phyloP scores from a whole-genome alignment of 2,888 invertebrate genomes.

The Beris morrisii region DNA sequence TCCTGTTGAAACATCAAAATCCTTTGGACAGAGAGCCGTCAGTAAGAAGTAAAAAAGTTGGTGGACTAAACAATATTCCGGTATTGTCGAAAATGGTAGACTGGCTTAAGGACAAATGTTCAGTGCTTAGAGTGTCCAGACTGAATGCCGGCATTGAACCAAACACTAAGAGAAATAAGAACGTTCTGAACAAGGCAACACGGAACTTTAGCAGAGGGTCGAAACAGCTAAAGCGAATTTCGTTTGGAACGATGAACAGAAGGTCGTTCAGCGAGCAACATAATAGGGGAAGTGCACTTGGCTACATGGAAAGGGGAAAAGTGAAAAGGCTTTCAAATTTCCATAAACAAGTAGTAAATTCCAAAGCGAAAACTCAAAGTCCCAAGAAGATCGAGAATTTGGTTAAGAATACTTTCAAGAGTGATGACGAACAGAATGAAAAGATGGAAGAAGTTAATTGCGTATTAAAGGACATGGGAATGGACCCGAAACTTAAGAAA shows the following conservation, averaged over 20 bases:
- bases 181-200: background rate
- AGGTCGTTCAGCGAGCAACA: background rate
- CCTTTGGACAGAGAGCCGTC: background rate
- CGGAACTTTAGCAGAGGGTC: background rate
- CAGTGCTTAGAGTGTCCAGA: background rate
- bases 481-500: slow-evolving; percentile 8
- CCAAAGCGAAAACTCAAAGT: no score
- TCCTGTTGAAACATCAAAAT: background rate
- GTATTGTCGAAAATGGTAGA: background rate
- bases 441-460: background rate
- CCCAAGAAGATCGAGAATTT: slow-evolving; percentile 1
- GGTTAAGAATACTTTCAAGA: background rate
- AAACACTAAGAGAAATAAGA: background rate
- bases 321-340: background rate
- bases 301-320: background rate
- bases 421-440: background rate
- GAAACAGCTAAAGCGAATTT: background rate
- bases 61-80: background rate
- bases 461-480: background rate
- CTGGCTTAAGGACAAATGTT: slow-evolving; percentile 7
- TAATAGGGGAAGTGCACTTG: background rate
- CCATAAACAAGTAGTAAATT: no score
- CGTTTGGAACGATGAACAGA: no score
- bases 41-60: background rate
- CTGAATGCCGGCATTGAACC: background rate